Conservation (phyloP, 23 tunicate genomes). For the Pegea sp. region DNA sequence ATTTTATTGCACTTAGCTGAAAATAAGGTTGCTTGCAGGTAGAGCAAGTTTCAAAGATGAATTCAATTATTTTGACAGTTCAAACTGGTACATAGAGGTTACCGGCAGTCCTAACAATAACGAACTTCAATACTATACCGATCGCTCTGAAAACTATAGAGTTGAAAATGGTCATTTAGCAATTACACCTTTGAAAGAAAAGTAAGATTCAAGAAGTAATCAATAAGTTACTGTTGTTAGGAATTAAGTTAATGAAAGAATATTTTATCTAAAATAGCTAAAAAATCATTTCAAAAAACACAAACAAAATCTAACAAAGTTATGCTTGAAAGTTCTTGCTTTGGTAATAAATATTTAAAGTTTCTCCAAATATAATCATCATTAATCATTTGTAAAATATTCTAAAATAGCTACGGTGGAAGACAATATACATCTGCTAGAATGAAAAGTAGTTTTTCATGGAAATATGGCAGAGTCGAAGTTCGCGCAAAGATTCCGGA, state of each 20-base stretch:
- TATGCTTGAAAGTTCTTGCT: not conserved
- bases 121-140: slow-evolving; percentile 80
- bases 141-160: slow-evolving; percentile 22
- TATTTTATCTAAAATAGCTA: not conserved
- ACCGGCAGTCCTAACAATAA: slow-evolving; percentile 54
- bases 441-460: slow-evolving; percentile 65
- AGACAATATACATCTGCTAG: slow-evolving; percentile 82
- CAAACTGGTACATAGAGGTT: slow-evolving; percentile 52
- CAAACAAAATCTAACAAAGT: not conserved
- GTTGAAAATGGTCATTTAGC: slow-evolving; percentile 51
- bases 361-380: too few relatives aligned
- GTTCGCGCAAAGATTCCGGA: slow-evolving; percentile 86
- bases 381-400: too few relatives aligned
- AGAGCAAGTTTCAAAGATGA: slow-evolving; percentile 21
- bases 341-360: too few relatives aligned
- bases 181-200: slow-evolving; percentile 65
- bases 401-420: slow-evolving; percentile 81
- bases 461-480: slow-evolving; percentile 90
- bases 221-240: too few relatives aligned
- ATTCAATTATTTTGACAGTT: slow-evolving; percentile 12
- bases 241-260: too few relatives aligned
- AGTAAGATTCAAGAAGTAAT: slow-evolving; percentile 30
- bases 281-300: not conserved
- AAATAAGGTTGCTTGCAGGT: too few relatives aligned
- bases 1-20: too few relatives aligned